phyloP scores from a whole-genome alignment of 2,888 invertebrate species.

The Eulithis prunata region DNA sequence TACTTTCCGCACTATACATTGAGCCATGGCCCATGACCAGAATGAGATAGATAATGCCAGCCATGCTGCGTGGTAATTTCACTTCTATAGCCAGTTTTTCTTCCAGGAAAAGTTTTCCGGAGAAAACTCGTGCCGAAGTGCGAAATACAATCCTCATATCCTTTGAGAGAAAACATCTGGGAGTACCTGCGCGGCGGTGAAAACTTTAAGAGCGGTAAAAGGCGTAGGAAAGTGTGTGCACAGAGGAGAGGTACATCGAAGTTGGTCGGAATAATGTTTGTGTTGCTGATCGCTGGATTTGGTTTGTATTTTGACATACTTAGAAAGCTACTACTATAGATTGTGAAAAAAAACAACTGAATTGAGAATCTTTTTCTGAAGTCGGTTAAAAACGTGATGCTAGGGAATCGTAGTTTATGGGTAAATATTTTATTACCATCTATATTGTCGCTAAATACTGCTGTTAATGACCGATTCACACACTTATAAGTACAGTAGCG shows the following conservation, averaged over 20 bases:
- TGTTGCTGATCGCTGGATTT: constrained; percentile 48
- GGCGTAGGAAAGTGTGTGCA: constrained; percentile 56
- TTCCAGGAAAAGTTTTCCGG: constrained; percentile 43
- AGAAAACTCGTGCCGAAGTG: constrained; percentile 60
- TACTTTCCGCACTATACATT: no score
- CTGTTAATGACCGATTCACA: no score
- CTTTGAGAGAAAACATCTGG: constrained; percentile 69
- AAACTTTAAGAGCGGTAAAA: constrained; percentile 54
- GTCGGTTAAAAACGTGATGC: no score
- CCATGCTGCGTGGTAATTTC: constrained; percentile 2
- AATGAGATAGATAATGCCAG: no score
- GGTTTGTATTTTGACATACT: constrained; percentile 49
- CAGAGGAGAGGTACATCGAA: constrained; percentile 51
- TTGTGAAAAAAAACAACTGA: no score
- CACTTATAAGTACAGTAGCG: no score
- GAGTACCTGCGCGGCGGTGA: constrained; percentile 63
- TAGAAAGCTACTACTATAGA: no score
- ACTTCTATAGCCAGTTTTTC: constrained; percentile 9
- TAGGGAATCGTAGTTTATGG: no score
- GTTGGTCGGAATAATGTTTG: constrained; percentile 51
- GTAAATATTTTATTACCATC: no score
- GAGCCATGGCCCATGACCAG: no score
- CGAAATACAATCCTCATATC: constrained; percentile 68
- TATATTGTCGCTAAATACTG: no score
- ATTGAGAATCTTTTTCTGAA: no score